These are phyloP conservation scores for Cataglyphis livida DNA, from an alignment of 2,888 invertebrate species.

Conservation along the genomic window DNA sequence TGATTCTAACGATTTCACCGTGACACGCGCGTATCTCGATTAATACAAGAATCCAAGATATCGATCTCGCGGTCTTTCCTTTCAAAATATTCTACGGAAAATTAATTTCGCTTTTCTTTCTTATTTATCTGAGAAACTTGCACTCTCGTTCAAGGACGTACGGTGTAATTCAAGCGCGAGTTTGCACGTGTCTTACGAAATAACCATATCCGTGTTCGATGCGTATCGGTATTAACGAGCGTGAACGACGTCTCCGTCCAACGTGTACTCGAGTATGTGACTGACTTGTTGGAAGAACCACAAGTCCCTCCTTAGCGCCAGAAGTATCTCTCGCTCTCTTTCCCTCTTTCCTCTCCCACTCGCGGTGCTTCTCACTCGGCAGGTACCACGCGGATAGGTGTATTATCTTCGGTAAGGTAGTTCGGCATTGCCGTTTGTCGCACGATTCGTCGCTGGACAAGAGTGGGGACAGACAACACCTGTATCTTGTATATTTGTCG, in stretches of 20 bases:
- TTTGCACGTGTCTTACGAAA: background rate
- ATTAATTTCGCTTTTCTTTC: background rate
- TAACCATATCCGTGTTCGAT: background rate
- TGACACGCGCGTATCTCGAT: background rate
- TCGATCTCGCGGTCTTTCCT: background rate
- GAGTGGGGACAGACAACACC: constrained; percentile 60
- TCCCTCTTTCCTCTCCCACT: constrained; percentile 60
- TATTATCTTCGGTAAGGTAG: constrained; percentile 78
- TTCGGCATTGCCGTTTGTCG: constrained; percentile 76
- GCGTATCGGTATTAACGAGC: constrained; percentile 52
- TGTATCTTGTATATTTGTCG: constrained; percentile 24
- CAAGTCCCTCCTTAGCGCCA: constrained; percentile 72
- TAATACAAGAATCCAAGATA: background rate
- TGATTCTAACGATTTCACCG: constrained; percentile 21
- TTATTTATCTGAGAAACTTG: background rate
- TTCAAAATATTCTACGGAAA: background rate
- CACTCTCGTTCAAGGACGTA: constrained; percentile 14
- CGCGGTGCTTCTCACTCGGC: constrained; percentile 52
- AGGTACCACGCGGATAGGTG: constrained; percentile 68
- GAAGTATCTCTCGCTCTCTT: constrained; percentile 61
- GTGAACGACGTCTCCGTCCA: constrained; percentile 59
- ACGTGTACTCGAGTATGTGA: constrained; percentile 74
- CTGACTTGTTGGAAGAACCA: constrained; percentile 77
- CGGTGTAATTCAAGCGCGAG: background rate
- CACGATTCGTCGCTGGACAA: constrained; percentile 51